Base-by-base conservation (phyloP, 2,113 vertebrate genomes). In the Anoura caudifer region DNA sequence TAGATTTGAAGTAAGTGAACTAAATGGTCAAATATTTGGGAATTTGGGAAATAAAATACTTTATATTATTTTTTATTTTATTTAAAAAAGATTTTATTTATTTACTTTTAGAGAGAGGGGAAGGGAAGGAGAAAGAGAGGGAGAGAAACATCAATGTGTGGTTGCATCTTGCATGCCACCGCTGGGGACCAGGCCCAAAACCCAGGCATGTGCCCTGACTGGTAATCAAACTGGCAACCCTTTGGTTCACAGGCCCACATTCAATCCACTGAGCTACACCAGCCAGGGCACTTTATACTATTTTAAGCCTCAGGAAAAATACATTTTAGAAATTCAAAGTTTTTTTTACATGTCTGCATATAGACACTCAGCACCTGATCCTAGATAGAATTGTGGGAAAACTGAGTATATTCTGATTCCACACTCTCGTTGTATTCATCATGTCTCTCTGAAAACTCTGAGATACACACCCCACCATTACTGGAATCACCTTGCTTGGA, bases 1-100 rank as follows among this genome's bases (percentile, higher is more conserved):
- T 94, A 79, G 63, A 76, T 81, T 85, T 76, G 43, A 95, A 88
- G 70, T 50, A 87, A 90, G 75, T 76, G 63, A 67, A 91, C n/a
- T 80, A 80, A 92, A 79, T 83, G 45, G 83, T 69, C 14, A 75
- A 76, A 63, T 75, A 85, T 14, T 95, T 95, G 19, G 56, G 65
- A 80, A 61, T 70, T 33, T 65, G 33, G 33, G 41, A 14, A 61
- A 82, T 69, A 33, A 87, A 28, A 76, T 83, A 72, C 31, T 84
- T 75, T 85, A 16, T 41, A 38, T 50, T 54, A 76, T 24, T 24
- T 59, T 59, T 59, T 6, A 59, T 24, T 59, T 56, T 56, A 56
- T 56, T 56, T 20, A 20, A 52, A 56, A 56, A 59, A 59, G 7
- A 59, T 59, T 24, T 59, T 59, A 59, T 59, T 59, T 54, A 54